Percentiles rank a stretch among this genome's conserved stretches.
Conservation (phyloP, 2,888 invertebrate species). For the Aphodius granarius region DNA sequence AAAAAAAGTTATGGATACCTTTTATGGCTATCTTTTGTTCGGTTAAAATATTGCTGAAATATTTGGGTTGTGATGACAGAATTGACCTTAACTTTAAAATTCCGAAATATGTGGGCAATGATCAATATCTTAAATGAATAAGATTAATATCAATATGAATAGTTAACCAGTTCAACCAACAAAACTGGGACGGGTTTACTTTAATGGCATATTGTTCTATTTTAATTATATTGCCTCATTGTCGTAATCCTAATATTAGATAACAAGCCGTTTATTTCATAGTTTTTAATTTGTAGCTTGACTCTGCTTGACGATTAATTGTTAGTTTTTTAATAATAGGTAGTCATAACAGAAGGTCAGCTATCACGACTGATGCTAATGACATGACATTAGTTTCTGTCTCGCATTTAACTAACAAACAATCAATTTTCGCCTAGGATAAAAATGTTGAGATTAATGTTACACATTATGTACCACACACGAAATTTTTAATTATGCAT, state of each 20-base stretch:
- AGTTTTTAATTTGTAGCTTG: neutral
- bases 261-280: neutral
- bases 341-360: neutral
- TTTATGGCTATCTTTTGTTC: no score
- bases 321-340: neutral
- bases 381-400: neutral
- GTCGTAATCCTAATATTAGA: neutral
- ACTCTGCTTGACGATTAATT: neutral
- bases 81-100: no score
- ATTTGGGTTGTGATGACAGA: no score
- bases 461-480: neutral
- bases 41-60: no score
- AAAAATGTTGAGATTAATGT: neutral
- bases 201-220: neutral
- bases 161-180: neutral
- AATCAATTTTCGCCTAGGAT: neutral
- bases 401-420: neutral
- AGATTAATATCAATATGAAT: neutral
- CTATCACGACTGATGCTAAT: neutral
- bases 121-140: neutral
- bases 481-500: neutral
- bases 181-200: neutral
- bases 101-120: neutral
- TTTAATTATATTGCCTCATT: neutral
- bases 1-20: no score